Base-by-base conservation (phyloP, 2,888 invertebrate species). In the Limnephilus lunatus region DNA sequence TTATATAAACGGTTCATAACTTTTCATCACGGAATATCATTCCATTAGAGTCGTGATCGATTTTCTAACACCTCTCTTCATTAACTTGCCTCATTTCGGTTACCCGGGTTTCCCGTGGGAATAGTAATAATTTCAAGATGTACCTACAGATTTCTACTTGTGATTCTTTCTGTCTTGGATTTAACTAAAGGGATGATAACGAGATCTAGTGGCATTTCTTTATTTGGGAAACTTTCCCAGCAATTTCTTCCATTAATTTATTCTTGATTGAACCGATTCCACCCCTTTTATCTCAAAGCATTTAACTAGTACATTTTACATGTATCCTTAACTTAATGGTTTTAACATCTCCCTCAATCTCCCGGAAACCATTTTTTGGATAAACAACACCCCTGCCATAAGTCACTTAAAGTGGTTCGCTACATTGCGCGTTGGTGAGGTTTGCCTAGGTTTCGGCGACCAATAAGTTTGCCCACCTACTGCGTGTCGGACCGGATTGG, bases 1-100 rank as follows among this genome's bases (percentile, higher is more conserved):
- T 68, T 85, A 44, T 85, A 25, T 85, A 85, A 85, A 85, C 30
- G 25, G 39, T 30, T 25, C 39, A 39, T 85, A 85, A 85, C n/a
- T 39, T n/a, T 44, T 85, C 85, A 85, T 39, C 85, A 83, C 85
- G 44, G 35, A 44, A 85, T 30, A 44, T n/a, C 25, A 85, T 12
- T 39, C 39, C 44, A 35, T 39, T 44, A 44, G n/a, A 85, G 25
- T 85, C 85, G 85, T 85, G 85, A 85, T 85, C 85, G 25, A 39
- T 39, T 85, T n/a, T 35, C 35, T 85, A 39, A 39, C 39, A 85
- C 39, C 85, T 85, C 32, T 35, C 3, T 39, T 39, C 35, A 85
- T 85, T 85, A 39, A 85, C 44, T n/a, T n/a, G 35, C 30, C 44
- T 35, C 44, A 44, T 35, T 85, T 25, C 68, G 68, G 19, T 68